phyloP scores from a whole-genome alignment of 2,113 vertebrate genomes.

The Mormyrus lacerda region DNA sequence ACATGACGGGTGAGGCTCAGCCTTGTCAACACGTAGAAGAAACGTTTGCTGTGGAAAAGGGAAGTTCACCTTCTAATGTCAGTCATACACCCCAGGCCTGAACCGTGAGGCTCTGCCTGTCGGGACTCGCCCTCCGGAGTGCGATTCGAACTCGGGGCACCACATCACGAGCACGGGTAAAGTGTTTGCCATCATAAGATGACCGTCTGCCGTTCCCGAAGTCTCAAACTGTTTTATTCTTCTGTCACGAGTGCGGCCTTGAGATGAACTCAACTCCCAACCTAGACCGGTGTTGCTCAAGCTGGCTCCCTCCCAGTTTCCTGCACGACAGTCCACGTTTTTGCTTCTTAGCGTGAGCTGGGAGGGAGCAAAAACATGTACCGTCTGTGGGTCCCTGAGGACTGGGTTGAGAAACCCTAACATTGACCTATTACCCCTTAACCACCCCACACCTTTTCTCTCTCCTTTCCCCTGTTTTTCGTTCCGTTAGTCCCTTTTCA shows the following conservation, averaged over 20 bases:
- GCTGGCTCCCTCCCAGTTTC: neutral
- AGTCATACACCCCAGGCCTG: neutral
- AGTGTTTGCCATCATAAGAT: neutral
- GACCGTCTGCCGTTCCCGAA: neutral
- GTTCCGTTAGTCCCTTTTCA: neutral
- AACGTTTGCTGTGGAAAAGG: constrained; percentile 1
- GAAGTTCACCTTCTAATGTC: constrained; percentile 12
- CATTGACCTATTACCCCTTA: neutral
- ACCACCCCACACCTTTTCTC: neutral
- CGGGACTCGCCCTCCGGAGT: neutral
- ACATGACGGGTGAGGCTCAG: neutral
- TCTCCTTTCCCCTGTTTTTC: neutral
- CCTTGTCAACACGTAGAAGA: neutral
- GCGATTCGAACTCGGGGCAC: neutral
- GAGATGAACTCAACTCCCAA: neutral
- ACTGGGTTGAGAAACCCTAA: neutral
- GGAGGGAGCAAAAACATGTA: neutral
- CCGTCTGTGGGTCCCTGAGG: neutral
- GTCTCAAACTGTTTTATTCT: neutral
- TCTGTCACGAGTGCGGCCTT: neutral
- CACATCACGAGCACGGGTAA: neutral
- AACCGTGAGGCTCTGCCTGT: neutral
- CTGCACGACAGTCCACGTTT: neutral
- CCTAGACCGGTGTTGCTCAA: neutral
- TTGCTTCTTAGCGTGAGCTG: neutral